A percentile compares a stretch with the other conserved stretches of the same genome.
Conservation (phyloP, 2,113 vertebrate genomes). For the Spea multiplicata region DNA sequence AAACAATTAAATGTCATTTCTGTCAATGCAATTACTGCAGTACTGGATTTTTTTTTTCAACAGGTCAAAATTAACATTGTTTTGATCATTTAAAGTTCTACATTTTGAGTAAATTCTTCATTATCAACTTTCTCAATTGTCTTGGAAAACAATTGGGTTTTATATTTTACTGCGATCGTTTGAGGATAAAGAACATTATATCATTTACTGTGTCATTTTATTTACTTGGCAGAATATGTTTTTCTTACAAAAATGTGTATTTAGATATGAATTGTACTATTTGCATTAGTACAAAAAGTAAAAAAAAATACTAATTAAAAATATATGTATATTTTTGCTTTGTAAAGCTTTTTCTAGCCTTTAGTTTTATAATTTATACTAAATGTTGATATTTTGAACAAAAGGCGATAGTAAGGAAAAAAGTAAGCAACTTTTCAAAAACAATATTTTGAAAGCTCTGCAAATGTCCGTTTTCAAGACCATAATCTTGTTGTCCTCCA, state of each 20-base stretch:
- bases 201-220: conserved; percentile 2
- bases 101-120: neutral
- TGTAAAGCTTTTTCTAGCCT: neutral
- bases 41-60: neutral
- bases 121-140: conserved; percentile 18
- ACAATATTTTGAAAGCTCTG: too few relatives aligned
- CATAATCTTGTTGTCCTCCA: conserved; percentile 24
- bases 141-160: conserved; percentile 15
- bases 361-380: neutral
- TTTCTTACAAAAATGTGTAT: conserved; percentile 17
- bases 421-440: too few relatives aligned
- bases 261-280: conserved; percentile 1
- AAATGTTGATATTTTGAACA: too few relatives aligned
- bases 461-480: too few relatives aligned
- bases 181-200: conserved; percentile 23
- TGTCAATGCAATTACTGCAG: conserved; percentile 4
- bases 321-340: neutral
- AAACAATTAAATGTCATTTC: conserved; percentile 14
- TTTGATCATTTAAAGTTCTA: neutral
- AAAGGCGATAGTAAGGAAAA: too few relatives aligned
- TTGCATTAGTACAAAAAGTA: conserved; percentile 14
- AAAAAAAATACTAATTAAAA: neutral
- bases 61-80: neutral
- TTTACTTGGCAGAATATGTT: conserved; percentile 33
- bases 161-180: conserved; percentile 32